These are phyloP conservation scores for Cercopithecus mona DNA, from an alignment of 2,113 vertebrate species.

Conservation along the genomic window DNA sequence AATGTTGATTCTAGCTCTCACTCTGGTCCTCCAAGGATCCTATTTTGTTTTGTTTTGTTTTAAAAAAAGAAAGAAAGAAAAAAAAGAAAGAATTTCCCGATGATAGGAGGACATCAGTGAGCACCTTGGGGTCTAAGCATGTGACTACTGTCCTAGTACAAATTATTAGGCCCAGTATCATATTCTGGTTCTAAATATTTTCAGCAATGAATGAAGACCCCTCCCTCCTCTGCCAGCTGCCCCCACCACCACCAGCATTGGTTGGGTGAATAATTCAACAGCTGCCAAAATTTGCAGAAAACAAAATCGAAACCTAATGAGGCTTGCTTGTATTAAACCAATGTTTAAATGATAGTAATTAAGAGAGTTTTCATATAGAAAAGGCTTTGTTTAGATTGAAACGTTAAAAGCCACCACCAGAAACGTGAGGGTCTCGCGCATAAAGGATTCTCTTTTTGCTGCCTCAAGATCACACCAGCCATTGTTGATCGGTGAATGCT, in stretches of 20 bases:
- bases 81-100: neutral
- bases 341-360: constrained; percentile 66
- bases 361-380: constrained; percentile 55
- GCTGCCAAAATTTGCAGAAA: constrained; percentile 62
- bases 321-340: constrained; percentile 48
- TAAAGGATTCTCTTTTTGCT: constrained; percentile 25
- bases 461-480: neutral
- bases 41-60: too few species aligned
- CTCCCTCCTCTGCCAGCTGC: neutral
- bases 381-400: constrained; percentile 57
- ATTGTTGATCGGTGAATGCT: constrained; percentile 24
- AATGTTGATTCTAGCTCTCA: neutral
- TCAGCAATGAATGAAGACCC: neutral
- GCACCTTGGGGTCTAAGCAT: neutral
- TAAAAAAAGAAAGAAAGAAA: too few species aligned
- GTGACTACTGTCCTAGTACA: neutral
- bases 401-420: constrained; percentile 5
- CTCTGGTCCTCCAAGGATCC: neutral
- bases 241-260: neutral
- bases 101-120: neutral
- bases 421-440: neutral
- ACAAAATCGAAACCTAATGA: constrained; percentile 62
- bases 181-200: neutral
- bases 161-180: neutral
- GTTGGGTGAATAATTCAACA: constrained; percentile 46